Evolutionary conservation across 2,113 vertebrate genomes (phyloP).

Genomic region (Chlorocebus sabaeus): DNA sequence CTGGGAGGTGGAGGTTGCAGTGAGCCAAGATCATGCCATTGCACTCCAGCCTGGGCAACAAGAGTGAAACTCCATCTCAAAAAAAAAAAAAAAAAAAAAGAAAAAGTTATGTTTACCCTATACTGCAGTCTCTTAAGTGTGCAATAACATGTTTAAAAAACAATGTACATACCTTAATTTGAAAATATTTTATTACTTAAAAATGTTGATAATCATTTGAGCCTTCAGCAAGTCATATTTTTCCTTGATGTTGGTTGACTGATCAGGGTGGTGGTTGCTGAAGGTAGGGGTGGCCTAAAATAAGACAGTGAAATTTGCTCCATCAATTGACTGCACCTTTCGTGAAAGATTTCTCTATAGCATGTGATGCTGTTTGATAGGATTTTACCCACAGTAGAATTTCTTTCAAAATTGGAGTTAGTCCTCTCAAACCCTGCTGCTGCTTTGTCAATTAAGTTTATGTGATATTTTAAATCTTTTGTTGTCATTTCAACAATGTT

Average conservation of each 20-base stretch:
- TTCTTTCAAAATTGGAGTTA: no score
- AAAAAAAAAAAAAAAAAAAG: no score
- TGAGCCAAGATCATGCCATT: no score
- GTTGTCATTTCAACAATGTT: background rate
- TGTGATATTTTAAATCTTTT: background rate
- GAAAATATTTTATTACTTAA: background rate
- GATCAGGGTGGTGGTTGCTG: background rate
- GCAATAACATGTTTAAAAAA: background rate
- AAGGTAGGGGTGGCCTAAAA: background rate
- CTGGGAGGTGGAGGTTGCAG: no score
- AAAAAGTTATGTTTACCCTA: background rate
- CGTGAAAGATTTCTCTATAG: background rate
- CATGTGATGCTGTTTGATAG: background rate
- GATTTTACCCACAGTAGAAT: background rate
- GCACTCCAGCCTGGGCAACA: no score
- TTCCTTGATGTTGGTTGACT: background rate
- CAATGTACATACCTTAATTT: background rate
- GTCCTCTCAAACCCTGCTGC: no score
- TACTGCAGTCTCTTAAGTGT: background rate
- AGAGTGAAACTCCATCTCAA: no score
- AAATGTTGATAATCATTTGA: no score
- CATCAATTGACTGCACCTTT: background rate
- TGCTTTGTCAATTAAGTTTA: background rate
- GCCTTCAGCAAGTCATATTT: no score
- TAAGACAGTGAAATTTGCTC: background rate